phyloP scores from a whole-genome alignment of 2,113 vertebrate species.

The Zapornia atra region DNA sequence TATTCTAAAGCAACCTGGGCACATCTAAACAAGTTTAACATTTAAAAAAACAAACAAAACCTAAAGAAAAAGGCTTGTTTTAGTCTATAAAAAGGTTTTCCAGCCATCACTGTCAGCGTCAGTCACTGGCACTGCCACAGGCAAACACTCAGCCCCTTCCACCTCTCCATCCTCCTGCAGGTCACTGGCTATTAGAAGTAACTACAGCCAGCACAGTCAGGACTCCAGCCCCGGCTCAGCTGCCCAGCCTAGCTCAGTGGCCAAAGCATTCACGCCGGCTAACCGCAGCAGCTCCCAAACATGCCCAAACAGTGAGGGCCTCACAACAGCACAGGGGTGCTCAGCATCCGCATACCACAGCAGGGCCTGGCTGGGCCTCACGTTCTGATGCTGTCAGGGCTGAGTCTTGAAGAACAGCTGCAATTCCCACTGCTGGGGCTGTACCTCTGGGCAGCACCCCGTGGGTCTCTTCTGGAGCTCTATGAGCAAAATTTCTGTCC shows the following conservation, averaged over 20 bases:
- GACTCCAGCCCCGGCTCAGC: background rate
- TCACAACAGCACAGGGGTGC: background rate
- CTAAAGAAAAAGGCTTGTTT: accelerated
- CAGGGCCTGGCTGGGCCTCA: background rate
- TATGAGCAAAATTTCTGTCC: background rate
- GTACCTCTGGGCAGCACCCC: background rate
- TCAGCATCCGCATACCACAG: accelerated
- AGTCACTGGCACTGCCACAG: background rate
- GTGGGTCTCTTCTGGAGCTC: accelerated
- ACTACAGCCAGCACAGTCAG: background rate
- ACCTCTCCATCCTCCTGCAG: background rate
- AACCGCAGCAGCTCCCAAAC: background rate
- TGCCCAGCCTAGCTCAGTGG: no score
- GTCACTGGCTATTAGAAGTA: background rate
- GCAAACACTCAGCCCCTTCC: background rate
- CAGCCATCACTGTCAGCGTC: background rate
- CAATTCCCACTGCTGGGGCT: accelerated
- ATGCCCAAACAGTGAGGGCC: no score
- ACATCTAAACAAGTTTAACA: background rate
- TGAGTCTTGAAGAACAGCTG: background rate
- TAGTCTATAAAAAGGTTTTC: background rate
- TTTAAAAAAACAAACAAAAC: background rate
- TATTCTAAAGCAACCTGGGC: background rate
- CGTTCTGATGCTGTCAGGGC: background rate
- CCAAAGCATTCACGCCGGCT: background rate